A percentile compares a stretch with the other conserved stretches of the same genome.
phyloP scores from a whole-genome alignment of 2,888 invertebrate species.

The Eupithecia subfuscata region DNA sequence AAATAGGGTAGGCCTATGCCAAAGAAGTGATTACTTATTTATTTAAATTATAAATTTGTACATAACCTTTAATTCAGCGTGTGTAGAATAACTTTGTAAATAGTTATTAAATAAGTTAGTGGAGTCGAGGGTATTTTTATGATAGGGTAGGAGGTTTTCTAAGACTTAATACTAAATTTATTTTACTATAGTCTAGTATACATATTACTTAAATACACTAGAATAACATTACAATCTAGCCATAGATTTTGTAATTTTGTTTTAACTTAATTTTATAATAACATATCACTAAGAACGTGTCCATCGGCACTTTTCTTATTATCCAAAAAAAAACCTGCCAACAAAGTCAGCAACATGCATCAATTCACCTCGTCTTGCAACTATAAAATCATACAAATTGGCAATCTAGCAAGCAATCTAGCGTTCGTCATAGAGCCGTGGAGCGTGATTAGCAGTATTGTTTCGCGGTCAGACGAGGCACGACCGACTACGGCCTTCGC shows the following conservation, averaged over 20 bases:
- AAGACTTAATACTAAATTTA: background rate
- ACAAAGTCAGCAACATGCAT: background rate
- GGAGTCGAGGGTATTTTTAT: background rate
- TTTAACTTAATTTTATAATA: too few species aligned
- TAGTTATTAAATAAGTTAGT: background rate
- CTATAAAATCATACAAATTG: conserved; percentile 12
- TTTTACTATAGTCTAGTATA: too few species aligned
- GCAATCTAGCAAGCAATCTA: conserved; percentile 23
- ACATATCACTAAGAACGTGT: too few species aligned
- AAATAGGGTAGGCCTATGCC: background rate
- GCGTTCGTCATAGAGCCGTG: conserved; percentile 27
- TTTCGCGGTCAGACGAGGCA: conserved; percentile 41
- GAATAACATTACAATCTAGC: too few species aligned
- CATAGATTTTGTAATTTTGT: too few species aligned
- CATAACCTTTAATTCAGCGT: background rate
- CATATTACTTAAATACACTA: too few species aligned
- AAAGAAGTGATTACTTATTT: background rate
- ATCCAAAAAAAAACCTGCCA: background rate
- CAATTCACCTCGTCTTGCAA: background rate
- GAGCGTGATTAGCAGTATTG: conserved; percentile 36
- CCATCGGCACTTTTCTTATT: too few species aligned
- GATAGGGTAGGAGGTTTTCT: background rate
- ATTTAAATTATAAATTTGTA: background rate
- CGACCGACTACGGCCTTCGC: conserved; percentile 35
- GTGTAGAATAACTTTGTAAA: background rate